Evolutionary conservation across 2,113 vertebrate genomes (phyloP), one percentile per base, ranked within the genome.

Genomic region (Talpa occidentalis): DNA sequence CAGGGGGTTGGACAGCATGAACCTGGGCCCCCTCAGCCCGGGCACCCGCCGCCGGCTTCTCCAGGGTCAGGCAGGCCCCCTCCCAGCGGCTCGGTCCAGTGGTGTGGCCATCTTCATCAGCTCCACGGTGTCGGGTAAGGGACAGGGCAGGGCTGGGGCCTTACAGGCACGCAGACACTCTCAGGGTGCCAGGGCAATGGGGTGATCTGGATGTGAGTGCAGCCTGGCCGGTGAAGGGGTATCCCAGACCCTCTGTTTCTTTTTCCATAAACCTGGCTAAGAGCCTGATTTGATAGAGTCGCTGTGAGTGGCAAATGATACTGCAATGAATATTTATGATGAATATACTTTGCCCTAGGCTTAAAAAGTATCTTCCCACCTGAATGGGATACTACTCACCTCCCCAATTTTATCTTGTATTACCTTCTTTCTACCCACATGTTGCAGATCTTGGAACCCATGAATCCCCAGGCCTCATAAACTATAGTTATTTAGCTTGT

Each of bases 51-150:
- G 0, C 76, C 73, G 96, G 54, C 95, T 97, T 8, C 97, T 98
- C 76, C 49, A 32, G 15, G 97, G 97, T 21, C 97, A 95, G 95
- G 62, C 90, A 44, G 69, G 82, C 47, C 82, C 91, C 52, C 70
- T 95, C 16, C 97, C 93, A 1, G 79, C 5, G 9, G 96, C 96
- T 24, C 84, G 72, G 1, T 97, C 98, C 97, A 98, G 97, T 52
- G 97, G 97, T 2, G 97, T 99, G 93, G 42, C 95, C 72, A 95
- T 98, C 54, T 99, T 98, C 97, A 92, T 98, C 97, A 99, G 99
- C 97, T 99, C 98, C 81, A 90, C 96, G 0, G 97, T 98, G 93
- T 97, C 99, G 98, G 99, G 99, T 99, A 97, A 98, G 96, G 47
- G 35, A 87, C 44, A 30, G 87, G 56, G 37, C 9, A 15, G 2